Evolutionary conservation across 2,113 vertebrate species (phyloP).

Genomic region (Propithecus coquereli): DNA sequence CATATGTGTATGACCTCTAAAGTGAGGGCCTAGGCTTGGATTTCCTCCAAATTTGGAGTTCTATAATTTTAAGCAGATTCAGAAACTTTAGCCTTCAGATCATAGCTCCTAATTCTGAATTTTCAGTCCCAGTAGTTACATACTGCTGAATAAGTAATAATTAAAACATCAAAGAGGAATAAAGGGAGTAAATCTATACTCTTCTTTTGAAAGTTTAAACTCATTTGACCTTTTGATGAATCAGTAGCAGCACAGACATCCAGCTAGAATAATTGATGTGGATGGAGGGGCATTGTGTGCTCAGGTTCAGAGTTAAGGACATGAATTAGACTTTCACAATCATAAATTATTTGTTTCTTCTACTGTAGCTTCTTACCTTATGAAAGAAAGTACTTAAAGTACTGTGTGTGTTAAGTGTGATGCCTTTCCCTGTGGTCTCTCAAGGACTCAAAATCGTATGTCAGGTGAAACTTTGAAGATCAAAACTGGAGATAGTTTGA

Average conservation of each 20-base stretch:
- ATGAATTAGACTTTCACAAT: not conserved
- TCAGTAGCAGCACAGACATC: not conserved
- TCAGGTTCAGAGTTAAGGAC: not conserved
- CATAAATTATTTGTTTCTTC: not conserved
- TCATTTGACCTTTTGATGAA: not conserved
- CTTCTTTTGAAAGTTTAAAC: constrained; percentile 20
- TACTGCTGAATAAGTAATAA: not conserved
- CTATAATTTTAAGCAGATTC: not conserved
- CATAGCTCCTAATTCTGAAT: not conserved
- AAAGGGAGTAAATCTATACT: not conserved
- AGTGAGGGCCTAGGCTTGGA: not conserved
- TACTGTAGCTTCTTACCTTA: not conserved
- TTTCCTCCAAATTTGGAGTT: not conserved
- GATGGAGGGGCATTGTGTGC: not conserved
- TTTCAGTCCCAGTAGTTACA: not conserved
- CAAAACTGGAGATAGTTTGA: not conserved
- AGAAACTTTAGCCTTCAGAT: not conserved
- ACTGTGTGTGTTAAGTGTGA: not conserved
- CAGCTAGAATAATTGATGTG: not conserved
- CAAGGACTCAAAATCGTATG: not conserved
- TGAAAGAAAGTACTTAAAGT: not conserved
- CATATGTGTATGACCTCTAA: not conserved
- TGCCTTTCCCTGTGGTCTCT: not conserved
- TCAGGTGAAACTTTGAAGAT: not conserved
- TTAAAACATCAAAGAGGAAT: not conserved